Evolutionary conservation across 2,888 invertebrate species (phyloP), one percentile per base, ranked within the genome.

Genomic region (Cartodere bifasciata): DNA sequence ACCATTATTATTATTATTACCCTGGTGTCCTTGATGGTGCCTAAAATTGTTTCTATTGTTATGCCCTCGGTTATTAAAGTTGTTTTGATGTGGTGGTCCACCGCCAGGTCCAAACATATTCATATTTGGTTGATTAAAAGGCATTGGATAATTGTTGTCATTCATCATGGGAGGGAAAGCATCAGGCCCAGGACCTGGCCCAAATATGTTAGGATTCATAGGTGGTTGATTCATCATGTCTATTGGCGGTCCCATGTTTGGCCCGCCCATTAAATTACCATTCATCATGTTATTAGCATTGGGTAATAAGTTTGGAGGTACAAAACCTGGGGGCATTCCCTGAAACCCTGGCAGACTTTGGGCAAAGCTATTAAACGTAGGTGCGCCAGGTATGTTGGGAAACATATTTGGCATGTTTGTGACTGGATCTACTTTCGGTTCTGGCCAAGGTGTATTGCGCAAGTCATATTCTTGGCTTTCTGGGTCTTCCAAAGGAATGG

Each of bases 401-500:
- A 55, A 68, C 63, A 55, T 67, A 62, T 64, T 52, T 22, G 65
- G 65, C 30, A 46, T 46, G 39, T 34, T 55, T 39, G 35, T 37
- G 14, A 44, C 33, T 16, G 75, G 68, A 4, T 71, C 69, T 7
- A 75, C 75, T 52, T 83, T 83, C 0, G 87, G 81, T 55, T 85
- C 85, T 2, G 87, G 87, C 87, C 87, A 87, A 1, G 80, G 74
- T 54, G 77, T 72, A 31, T 65, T 68, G 34, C 79, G 72, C 48
- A 79, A 79, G 54, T 87, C 85, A 49, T 79, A 81, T 47, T 85
- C 85, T 37, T 81, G 79, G 54, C 79, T 80, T 4, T 85, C 86
- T 0, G 82, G 78, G 62, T 94, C 94, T 41, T 91, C 90, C 31
- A 90, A 61, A 1, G 94, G 92, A 58, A 94, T 91, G 11, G 71